These are phyloP conservation scores for Magallana ariakensis DNA, from an alignment of 1,140 invertebrate species.

Conservation along the genomic window DNA sequence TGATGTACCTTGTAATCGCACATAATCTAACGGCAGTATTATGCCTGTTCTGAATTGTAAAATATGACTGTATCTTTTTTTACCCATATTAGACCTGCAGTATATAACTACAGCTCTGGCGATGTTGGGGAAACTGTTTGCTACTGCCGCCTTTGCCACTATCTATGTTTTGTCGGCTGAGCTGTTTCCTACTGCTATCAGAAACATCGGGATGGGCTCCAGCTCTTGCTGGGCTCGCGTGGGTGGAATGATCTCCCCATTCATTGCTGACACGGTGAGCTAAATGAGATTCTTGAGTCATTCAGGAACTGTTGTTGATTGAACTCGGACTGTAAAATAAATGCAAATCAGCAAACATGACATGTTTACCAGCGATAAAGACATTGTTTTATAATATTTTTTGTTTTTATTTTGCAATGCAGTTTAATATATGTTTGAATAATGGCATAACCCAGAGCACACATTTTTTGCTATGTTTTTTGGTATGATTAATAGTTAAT, in stretches of 20 bases:
- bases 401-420: background rate
- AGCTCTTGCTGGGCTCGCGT: constrained; percentile 88
- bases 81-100: constrained; percentile 27
- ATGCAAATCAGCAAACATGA: background rate
- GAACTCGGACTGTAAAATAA: background rate
- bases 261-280: constrained; percentile 66
- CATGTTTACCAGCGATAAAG: background rate
- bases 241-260: constrained; percentile 87
- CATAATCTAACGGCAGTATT: no score
- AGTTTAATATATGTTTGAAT: no score
- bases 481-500: no score
- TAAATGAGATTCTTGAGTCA: background rate
- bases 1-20: no score
- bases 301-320: background rate
- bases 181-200: constrained; percentile 90
- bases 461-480: no score
- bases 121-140: constrained; percentile 85
- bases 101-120: constrained; percentile 80
- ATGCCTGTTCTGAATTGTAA: no score
- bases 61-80: background rate
- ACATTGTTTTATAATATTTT: background rate
- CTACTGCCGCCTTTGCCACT: constrained; percentile 80
- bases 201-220: constrained; percentile 89
- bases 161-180: constrained; percentile 91
- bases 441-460: no score